Percentiles rank a stretch among this genome's conserved stretches.
Conservation (phyloP, 2,797 vertebrate species). For the Fistularia commersonii region DNA sequence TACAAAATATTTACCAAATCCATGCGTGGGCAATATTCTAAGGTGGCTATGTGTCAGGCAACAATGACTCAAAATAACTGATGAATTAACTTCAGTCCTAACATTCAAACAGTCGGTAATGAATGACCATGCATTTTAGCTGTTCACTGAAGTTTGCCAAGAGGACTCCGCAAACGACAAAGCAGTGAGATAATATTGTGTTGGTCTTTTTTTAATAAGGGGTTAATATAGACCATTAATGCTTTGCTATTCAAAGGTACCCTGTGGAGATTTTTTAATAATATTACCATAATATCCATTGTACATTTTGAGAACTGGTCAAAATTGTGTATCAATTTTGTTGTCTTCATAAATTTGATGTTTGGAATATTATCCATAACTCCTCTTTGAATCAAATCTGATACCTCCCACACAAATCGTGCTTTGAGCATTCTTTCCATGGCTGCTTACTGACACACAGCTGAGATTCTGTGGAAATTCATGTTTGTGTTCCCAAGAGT, state of each 20-base stretch:
- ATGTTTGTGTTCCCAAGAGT: too few relatives aligned
- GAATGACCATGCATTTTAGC: slow-evolving; percentile 22
- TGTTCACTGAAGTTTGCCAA: neutral
- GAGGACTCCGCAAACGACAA: neutral
- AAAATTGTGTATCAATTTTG: too few relatives aligned
- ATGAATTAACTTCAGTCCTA: neutral
- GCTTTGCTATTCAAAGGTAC: slow-evolving; percentile 12
- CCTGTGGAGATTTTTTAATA: neutral
- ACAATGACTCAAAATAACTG: neutral
- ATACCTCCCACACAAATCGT: too few relatives aligned
- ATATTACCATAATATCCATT: neutral
- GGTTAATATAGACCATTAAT: slow-evolving; percentile 13
- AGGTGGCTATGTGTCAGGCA: too few relatives aligned
- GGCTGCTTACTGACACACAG: too few relatives aligned
- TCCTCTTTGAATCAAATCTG: too few relatives aligned
- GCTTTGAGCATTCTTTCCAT: too few relatives aligned
- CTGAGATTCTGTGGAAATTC: too few relatives aligned
- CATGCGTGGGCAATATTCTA: too few relatives aligned
- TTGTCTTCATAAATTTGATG: too few relatives aligned
- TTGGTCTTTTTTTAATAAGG: slow-evolving; percentile 3
- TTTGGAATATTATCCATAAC: too few relatives aligned
- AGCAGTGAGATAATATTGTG: slow-evolving; percentile 1
- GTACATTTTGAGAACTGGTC: neutral
- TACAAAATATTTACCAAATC: too few relatives aligned
- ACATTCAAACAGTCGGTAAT: neutral